A percentile compares a stretch with the other conserved stretches of the same genome.
phyloP scores from a whole-genome alignment of 2,113 vertebrate genomes.

The Nycticebus coucang region DNA sequence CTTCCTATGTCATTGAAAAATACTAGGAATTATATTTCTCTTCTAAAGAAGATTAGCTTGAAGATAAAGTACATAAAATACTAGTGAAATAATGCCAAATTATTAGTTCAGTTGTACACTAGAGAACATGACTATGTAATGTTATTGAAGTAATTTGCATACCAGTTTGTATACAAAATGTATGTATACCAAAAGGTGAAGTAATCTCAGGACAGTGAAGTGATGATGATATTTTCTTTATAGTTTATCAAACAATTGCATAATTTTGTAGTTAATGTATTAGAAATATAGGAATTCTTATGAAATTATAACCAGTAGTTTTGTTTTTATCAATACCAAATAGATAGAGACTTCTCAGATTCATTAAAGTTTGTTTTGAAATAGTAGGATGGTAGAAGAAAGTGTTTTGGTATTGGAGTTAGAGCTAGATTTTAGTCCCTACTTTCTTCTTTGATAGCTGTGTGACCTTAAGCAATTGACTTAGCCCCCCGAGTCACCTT shows the following conservation, averaged over 20 bases:
- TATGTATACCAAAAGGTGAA: neutral
- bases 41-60: slow-evolving; percentile 37
- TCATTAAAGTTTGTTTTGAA: neutral
- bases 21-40: neutral
- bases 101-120: slow-evolving; percentile 1
- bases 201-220: neutral
- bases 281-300: slow-evolving; percentile 7
- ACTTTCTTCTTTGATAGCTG: neutral
- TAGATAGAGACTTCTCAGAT: neutral
- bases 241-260: neutral
- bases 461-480: neutral
- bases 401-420: neutral
- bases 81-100: neutral
- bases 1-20: slow-evolving; percentile 38
- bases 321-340: neutral
- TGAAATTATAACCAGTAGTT: neutral
- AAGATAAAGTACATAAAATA: slow-evolving; percentile 22
- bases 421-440: neutral
- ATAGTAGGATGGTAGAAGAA: neutral
- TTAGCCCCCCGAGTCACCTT: neutral
- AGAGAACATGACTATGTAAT: neutral
- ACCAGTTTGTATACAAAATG: neutral
- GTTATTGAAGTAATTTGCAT: neutral
- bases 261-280: slow-evolving; percentile 23
- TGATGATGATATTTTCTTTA: neutral